Conservation (phyloP, 1,140 invertebrate species). For the Heliconius hewitsoni region DNA sequence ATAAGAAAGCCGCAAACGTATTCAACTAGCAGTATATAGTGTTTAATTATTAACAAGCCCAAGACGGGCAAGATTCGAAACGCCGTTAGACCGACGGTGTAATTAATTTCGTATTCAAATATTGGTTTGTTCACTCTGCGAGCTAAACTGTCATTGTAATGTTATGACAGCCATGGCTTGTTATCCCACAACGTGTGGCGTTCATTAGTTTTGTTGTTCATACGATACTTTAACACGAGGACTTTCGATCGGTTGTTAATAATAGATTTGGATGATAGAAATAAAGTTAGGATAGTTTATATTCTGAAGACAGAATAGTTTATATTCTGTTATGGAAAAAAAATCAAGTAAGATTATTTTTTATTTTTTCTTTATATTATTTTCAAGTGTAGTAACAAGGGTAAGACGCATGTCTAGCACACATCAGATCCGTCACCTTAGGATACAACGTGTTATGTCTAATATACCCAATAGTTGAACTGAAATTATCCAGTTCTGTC, state of each 20-base stretch:
- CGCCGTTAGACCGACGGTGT: constrained; percentile 18
- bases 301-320: no score
- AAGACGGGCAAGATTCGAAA: constrained; percentile 1
- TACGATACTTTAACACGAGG: background rate
- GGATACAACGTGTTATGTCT: no score
- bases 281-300: no score
- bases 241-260: background rate
- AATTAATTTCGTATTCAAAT: constrained; percentile 40
- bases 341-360: background rate
- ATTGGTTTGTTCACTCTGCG: constrained; percentile 27
- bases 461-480: no score
- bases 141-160: constrained; percentile 29
- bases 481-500: no score
- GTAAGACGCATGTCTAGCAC: no score
- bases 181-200: background rate
- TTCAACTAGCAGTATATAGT: background rate
- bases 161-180: constrained; percentile 24
- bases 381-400: no score
- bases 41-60: constrained; percentile 16
- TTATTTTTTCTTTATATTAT: background rate
- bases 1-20: background rate
- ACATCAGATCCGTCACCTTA: no score
- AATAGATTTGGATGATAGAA: background rate
- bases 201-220: constrained; percentile 9
- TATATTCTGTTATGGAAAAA: background rate